Evolutionary conservation across 2,888 invertebrate species (phyloP), one percentile per base, ranked within the genome.

Genomic region (Gortyna flavago): DNA sequence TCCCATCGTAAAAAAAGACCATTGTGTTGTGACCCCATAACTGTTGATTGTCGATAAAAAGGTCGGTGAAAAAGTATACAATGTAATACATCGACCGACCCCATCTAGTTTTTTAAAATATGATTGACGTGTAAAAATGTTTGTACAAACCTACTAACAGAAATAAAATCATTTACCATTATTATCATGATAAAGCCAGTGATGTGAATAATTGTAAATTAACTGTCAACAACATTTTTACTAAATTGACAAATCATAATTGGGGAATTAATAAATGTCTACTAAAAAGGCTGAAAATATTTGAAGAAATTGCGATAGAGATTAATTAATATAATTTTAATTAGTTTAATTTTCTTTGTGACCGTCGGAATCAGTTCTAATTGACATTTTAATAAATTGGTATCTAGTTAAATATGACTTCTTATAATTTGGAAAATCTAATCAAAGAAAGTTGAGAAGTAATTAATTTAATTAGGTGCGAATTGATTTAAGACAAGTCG

Each of bases 331-430:
- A 71, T 18, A 62, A 67, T 73, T 73, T 67, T 54, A 69, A 69
- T 69, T 11, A 59, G 9, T 66, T 41, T 38, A 11, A 66, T 61
- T 66, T n/a, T 16, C 8, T 48, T 38, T 44, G 29, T 18, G 44
- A 11, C 61, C 5, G 35, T 18, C 16, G 13, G 5, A 64, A 35
- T 69, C 48, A 41, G 44, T 32, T 80, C 61, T 68, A 77, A 83
- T 81, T 81, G 44, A 44, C 44, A 38, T 44, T 54, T 59, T 65
- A 66, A 69, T 62, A 67, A 78, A 81, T 81, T 72, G 65, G 48
- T 4, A 35, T 69, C 41, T 6, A 54, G 9, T 35, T 41, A 48
- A 54, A 69, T 54, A 11, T 18, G 16, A 29, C 5, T 59, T 16
- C 59, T 29, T 32, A 44, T n/a, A n/a, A 48, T 70, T 62, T 32